These are phyloP conservation scores for western clawed frog (Xenopus tropicalis) DNA, from an alignment of 2,113 vertebrate species.

Conservation along the genomic window DNA sequence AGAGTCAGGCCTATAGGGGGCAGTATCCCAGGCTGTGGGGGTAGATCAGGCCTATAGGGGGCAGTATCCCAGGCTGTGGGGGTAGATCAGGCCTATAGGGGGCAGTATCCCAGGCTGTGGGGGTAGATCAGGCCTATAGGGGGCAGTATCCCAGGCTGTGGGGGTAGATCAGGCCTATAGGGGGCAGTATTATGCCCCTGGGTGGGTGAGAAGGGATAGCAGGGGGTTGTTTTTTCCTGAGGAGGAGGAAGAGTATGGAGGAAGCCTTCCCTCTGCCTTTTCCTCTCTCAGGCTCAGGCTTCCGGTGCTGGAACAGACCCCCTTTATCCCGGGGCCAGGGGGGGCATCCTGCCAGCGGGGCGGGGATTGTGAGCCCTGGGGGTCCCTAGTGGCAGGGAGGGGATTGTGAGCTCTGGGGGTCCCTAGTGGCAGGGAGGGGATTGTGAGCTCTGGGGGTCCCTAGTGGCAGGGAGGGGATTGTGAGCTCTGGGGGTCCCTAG, in stretches of 20 bases:
- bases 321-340: neutral
- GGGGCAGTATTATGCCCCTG: too few species aligned
- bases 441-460: neutral
- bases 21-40: too few species aligned
- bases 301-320: constrained; percentile 48
- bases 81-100: neutral
- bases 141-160: neutral
- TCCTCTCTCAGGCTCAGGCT: constrained; percentile 51
- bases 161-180: neutral
- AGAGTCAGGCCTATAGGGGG: too few species aligned
- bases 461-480: neutral
- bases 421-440: too few species aligned
- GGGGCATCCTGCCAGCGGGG: constrained; percentile 40
- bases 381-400: too few species aligned
- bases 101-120: neutral
- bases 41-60: too few species aligned
- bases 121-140: neutral
- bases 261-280: neutral
- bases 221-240: constrained; percentile 13
- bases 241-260: constrained; percentile 3
- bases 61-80: too few species aligned
- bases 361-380: too few species aligned
- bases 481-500: neutral
- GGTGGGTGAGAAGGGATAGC: neutral
- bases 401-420: too few species aligned